Percentiles rank a stretch among this genome's conserved stretches.
phyloP scores from a whole-genome alignment of 2,113 vertebrate genomes.

The Oncorhynchus kisutch region DNA sequence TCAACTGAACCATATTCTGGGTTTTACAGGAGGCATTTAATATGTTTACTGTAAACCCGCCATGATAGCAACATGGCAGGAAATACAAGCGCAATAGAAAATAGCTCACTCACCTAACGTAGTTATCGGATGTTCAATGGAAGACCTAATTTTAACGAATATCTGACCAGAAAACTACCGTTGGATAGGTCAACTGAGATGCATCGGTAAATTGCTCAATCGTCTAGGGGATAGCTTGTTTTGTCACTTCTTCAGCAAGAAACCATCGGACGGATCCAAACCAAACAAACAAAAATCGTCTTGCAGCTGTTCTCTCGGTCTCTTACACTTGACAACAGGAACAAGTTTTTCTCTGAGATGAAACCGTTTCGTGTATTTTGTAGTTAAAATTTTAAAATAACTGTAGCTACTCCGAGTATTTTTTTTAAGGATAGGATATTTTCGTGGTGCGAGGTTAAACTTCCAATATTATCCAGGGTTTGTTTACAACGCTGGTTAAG shows the following conservation, averaged over 20 bases:
- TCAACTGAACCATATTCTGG: no score
- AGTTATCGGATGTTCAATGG: constrained; percentile 2
- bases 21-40: no score
- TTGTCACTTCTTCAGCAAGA: background rate
- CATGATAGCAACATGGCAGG: background rate
- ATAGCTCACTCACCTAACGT: constrained; percentile 59
- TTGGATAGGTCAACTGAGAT: constrained; percentile 19
- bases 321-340: background rate
- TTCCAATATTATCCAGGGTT: constrained; percentile 28
- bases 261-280: background rate
- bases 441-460: constrained; percentile 27
- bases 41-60: no score
- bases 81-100: constrained; percentile 12
- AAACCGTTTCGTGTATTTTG: no score
- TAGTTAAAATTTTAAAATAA: no score
- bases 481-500: constrained; percentile 66
- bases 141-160: background rate
- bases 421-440: background rate
- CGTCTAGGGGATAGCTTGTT: background rate
- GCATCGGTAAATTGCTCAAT: constrained; percentile 14
- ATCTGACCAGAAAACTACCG: constrained; percentile 12
- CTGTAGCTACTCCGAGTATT: no score
- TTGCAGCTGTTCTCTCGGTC: background rate
- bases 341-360: no score
- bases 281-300: no score